Conservation (phyloP, 1,140 invertebrate species). For the Akabosia matsudoensis region DNA sequence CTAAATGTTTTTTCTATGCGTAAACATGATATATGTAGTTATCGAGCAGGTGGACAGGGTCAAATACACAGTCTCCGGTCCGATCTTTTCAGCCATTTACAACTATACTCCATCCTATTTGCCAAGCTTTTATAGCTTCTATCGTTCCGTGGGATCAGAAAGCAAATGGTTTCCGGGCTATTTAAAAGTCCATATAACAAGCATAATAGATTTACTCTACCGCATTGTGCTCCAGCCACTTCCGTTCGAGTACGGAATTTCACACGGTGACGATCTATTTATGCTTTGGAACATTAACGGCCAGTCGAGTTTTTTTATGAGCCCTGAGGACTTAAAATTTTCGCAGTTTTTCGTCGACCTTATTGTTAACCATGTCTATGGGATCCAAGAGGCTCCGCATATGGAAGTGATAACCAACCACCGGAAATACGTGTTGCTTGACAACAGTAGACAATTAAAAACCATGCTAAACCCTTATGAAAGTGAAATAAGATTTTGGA, state of each 20-base stretch:
- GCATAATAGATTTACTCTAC: not conserved
- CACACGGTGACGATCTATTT: not conserved
- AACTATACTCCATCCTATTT: too few relatives aligned
- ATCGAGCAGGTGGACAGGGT: too few relatives aligned
- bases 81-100: too few relatives aligned
- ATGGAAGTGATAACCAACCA: not conserved
- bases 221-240: not conserved
- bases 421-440: not conserved
- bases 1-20: too few relatives aligned
- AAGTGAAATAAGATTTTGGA: not conserved
- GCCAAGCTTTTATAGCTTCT: too few relatives aligned
- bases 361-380: not conserved
- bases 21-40: too few relatives aligned
- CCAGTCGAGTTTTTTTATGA: not conserved
- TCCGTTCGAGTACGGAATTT: too few relatives aligned
- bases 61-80: too few relatives aligned
- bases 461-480: not conserved
- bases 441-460: not conserved
- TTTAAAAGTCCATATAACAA: not conserved
- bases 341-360: not conserved
- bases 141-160: too few relatives aligned
- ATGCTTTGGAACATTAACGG: not conserved
- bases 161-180: too few relatives aligned
- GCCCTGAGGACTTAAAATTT: not conserved
- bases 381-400: not conserved